Percentiles rank a stretch among this genome's conserved stretches.
phyloP scores from a whole-genome alignment of 1,140 invertebrate species.

The Drosophila oshimai region DNA sequence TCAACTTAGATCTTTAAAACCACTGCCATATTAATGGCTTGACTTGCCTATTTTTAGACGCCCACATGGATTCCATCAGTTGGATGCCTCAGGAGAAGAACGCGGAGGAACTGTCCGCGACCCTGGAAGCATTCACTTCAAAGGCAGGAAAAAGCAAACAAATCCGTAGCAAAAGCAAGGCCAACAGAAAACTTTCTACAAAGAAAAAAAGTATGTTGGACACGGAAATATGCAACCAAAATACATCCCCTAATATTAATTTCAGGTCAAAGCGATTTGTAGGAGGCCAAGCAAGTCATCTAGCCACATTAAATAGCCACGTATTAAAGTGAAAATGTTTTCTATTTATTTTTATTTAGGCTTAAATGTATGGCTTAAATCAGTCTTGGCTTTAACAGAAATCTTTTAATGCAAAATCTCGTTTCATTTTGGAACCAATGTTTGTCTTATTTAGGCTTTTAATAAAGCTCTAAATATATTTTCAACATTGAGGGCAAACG shows the following conservation, averaged over 20 bases:
- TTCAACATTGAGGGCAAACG: not conserved
- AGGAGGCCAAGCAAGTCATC: constrained; percentile 48
- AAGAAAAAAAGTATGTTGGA: constrained; percentile 15
- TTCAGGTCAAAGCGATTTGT: constrained; percentile 61
- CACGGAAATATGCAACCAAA: not conserved
- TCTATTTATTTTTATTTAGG: constrained; percentile 35
- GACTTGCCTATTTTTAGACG: not conserved
- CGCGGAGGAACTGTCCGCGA: not conserved
- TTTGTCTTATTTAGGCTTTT: constrained; percentile 12
- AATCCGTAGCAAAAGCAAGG: constrained; percentile 21
- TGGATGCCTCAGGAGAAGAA: constrained; percentile 44
- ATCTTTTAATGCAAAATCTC: constrained; percentile 5
- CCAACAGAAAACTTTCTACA: constrained; percentile 14
- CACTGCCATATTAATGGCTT: not conserved
- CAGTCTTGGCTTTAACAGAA: constrained; percentile 44
- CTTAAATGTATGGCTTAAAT: constrained; percentile 33
- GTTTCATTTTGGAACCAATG: constrained; percentile 2
- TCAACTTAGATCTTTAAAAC: not conserved
- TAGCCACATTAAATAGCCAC: constrained; percentile 7
- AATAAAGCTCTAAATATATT: constrained; percentile 23
- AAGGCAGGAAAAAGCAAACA: constrained; percentile 27
- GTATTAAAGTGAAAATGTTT: constrained; percentile 28
- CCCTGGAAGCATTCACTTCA: not conserved
- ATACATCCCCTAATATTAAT: constrained; percentile 10
- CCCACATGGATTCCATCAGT: constrained; percentile 6